Evolutionary conservation across 2,797 vertebrate genomes (phyloP), one percentile per base, ranked within the genome.

Genomic region (Amphiprion clarkii): DNA sequence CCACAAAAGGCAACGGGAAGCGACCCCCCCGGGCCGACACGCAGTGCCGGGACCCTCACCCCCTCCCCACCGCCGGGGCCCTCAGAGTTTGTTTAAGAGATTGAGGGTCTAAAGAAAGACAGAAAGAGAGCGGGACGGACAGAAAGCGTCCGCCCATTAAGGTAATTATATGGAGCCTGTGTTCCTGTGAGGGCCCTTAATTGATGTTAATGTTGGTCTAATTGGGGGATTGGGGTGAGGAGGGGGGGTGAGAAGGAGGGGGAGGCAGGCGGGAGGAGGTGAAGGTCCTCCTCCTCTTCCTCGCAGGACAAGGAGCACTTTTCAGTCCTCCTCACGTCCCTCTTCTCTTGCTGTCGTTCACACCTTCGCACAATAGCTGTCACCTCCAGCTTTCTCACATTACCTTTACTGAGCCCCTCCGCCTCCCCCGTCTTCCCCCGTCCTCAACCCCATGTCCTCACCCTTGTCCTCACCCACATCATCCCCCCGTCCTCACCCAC

Each of bases 121-220:
- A 85, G 87, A 92, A 89, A 89, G 85, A 86, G 86, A 90, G 90
- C 87, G 81, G 79, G 84, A 85, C 67, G 49, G 51, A 97, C 97
- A 98, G 97, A 98, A 99, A 98, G 97, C 96, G 95, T 98, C 97
- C 97, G 94, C 96, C 97, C 97, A 99, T 99, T 99, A 99, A 99
- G 97, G 97, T 99, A 99, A 99, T 99, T 99, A 99, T 99, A 98
- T 97, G 96, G 97, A 99, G 98, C 98, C 97, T 96, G 96, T 98
- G 97, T 98, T 96, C 97, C 97, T 97, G 97, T 97, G 98, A 97
- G 97, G 97, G 80, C 76, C 77, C 97, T 98, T 99, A 99, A 99
- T 99, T 98, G 97, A 99, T 98, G 97, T 99, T 99, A 99, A 99
- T 99, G 97, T 99, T 99, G 98, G 97, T 97, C 97, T 99, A 99